phyloP scores from a whole-genome alignment of 2,888 invertebrate species.

The Philhelius pedissequus region DNA sequence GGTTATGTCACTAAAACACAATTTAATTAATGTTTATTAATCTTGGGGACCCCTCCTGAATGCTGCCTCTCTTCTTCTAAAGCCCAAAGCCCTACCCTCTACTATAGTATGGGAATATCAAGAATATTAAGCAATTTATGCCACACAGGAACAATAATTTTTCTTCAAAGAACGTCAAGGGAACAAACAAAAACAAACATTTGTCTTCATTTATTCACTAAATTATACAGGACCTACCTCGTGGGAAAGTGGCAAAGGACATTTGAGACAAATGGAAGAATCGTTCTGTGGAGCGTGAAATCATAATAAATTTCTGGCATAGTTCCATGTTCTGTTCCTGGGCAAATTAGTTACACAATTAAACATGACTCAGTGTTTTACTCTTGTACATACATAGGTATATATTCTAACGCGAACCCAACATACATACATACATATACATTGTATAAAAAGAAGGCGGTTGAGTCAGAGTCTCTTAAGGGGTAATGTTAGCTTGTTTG shows the following conservation, averaged over 20 bases:
- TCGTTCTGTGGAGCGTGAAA: constrained; percentile 54
- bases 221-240: constrained; percentile 40
- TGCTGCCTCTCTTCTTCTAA: not conserved
- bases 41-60: not conserved
- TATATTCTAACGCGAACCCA: not conserved
- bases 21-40: constrained; percentile 44
- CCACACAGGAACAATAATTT: constrained; percentile 17
- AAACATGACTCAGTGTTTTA: constrained; percentile 47
- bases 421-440: not conserved
- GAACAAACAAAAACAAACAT: constrained; percentile 43
- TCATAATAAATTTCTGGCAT: constrained; percentile 62
- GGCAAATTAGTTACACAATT: constrained; percentile 60
- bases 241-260: constrained; percentile 45
- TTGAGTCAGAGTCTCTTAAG: constrained; percentile 23
- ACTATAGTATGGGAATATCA: too few relatives aligned
- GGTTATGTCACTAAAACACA: constrained; percentile 39
- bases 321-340: constrained; percentile 47
- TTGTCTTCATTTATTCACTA: constrained; percentile 49
- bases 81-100: not conserved
- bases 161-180: constrained; percentile 10
- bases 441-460: not conserved
- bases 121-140: constrained; percentile 38
- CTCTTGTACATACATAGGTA: too few relatives aligned
- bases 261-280: constrained; percentile 54
- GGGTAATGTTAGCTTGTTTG: constrained; percentile 3